Evolutionary conservation across 2,113 vertebrate genomes (phyloP).

Genomic region (Butorides virescens): DNA sequence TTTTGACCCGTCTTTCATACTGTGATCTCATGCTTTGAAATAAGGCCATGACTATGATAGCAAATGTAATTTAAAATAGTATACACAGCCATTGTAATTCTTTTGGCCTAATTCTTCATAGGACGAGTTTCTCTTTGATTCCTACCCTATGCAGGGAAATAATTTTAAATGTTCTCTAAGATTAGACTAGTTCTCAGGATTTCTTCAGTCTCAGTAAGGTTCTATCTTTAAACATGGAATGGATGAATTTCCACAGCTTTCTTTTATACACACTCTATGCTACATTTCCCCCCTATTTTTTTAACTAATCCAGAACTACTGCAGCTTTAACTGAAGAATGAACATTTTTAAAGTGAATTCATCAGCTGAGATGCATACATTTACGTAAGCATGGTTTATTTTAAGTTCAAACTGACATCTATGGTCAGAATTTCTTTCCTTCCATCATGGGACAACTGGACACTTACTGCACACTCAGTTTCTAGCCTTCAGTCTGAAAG

Average conservation of each 20-base stretch:
- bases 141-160: background rate
- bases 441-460: background rate
- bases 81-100: background rate
- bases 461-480: background rate
- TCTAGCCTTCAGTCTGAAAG: background rate
- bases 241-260: background rate
- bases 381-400: background rate
- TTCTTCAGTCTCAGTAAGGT: background rate
- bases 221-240: background rate
- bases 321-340: background rate
- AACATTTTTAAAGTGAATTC: background rate
- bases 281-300: background rate
- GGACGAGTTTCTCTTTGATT: background rate
- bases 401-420: background rate
- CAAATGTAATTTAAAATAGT: background rate
- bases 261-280: background rate
- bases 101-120: background rate
- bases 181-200: background rate
- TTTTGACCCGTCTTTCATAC: background rate
- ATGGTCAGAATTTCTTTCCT: background rate
- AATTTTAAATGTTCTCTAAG: background rate
- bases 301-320: background rate
- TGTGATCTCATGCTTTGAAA: rapidly evolving
- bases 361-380: background rate
- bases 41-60: background rate